phyloP scores from a whole-genome alignment of 1,140 invertebrate species.

The Ptiloglossa arizonensis region DNA sequence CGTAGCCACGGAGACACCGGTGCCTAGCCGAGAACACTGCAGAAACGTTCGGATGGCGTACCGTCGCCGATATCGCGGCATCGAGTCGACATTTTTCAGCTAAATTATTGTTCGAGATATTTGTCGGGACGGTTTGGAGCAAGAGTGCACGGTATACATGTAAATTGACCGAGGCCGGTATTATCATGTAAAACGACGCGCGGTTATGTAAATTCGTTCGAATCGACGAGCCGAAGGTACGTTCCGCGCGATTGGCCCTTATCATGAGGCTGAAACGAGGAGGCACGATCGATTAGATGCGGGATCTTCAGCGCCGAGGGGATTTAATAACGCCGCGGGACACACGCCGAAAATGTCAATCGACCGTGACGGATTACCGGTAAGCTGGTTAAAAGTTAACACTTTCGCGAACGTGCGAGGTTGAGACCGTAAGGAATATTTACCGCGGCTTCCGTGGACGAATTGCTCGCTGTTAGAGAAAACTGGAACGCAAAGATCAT shows the following conservation, averaged over 20 bases:
- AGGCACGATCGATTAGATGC: constrained; percentile 25
- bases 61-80: background rate
- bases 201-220: constrained; percentile 22
- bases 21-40: too few species aligned
- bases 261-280: constrained; percentile 15
- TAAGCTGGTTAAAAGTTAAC: background rate
- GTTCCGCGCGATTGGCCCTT: constrained; percentile 11
- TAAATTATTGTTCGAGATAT: constrained; percentile 10
- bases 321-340: background rate
- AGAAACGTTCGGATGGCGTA: background rate
- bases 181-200: constrained; percentile 26
- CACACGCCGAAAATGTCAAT: constrained; percentile 28
- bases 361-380: background rate
- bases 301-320: background rate
- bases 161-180: constrained; percentile 2
- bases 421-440: background rate
- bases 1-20: too few species aligned
- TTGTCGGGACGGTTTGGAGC: background rate
- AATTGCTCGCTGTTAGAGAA: too few species aligned
- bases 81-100: background rate
- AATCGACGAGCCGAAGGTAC: background rate
- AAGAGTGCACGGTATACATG: background rate
- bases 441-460: too few species aligned
- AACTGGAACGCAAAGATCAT: too few species aligned
- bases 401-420: background rate